Evolutionary conservation across 1,140 invertebrate species (phyloP), one percentile per base, ranked within the genome.

Genomic region (Cherax quadricarinatus): DNA sequence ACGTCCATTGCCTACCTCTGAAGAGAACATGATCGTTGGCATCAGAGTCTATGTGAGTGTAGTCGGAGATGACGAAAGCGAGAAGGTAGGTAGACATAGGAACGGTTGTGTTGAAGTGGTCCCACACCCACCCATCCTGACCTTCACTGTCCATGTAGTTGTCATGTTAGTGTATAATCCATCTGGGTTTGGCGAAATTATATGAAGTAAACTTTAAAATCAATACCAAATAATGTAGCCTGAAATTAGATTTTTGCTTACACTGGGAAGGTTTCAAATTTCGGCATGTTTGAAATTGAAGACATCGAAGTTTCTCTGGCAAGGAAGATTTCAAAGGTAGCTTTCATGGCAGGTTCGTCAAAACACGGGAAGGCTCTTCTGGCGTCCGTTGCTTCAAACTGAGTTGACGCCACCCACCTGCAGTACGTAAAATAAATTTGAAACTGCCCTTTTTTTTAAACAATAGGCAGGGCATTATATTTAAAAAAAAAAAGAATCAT

Each of bases 271-370:
- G 82, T n/a, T 60, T 62, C 24, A 60, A 24, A 94, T 1, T 96
- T 87, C 0, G 96, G 97, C 98, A 98, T 98, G 94, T 99, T 99
- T 91, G 97, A 98, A 10, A 99, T 95, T 0, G 97, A 96, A 0
- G 95, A 96, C 94, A 96, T 97, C 4, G 96, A 95, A 80, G 96
- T 95, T 57, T 96, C 95, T 93, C 97, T 96, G 1, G 96, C 96
- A 49, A 99, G 95, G 16, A 95, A 96, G 16, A 99, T 96, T 48
- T 95, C 95, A 94, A 98, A 99, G 9, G 96, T 97, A 0, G 98
- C 97, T 95, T 99, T 99, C 94, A 98, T 96, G 7, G 95, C 96
- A 0, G 99, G 98, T 94, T 99, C 99, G 94, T 99, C 99, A 94
- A 99, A 99, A 95, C 98, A 99, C 0, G 98, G 98, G 95, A 99